A percentile compares a stretch with the other conserved stretches of the same genome.
Conservation (phyloP, 2,113 vertebrate genomes). For the Psophia crepitans region DNA sequence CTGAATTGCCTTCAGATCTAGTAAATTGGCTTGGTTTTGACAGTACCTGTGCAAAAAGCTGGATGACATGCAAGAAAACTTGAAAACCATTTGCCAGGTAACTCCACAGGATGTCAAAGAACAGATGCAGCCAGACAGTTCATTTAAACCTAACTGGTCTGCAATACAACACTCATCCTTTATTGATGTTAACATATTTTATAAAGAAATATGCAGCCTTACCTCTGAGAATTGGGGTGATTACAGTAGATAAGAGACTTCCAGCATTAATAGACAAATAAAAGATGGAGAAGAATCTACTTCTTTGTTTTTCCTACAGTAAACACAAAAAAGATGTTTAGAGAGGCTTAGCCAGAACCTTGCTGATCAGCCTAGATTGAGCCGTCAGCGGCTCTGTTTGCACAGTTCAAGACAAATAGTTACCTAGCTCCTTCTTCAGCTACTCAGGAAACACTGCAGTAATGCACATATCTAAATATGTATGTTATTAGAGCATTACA, state of each 20-base stretch:
- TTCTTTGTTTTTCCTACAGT: slow-evolving; percentile 84
- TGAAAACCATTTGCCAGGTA: neutral
- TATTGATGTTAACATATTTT: neutral
- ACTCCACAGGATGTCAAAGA: neutral
- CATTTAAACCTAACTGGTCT: neutral
- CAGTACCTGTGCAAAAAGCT: neutral
- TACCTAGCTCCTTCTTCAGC: neutral
- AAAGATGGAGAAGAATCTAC: slow-evolving; percentile 93
- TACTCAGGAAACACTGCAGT: neutral
- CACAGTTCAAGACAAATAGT: neutral
- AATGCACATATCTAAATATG: neutral
- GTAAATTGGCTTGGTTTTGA: neutral
- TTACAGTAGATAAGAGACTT: slow-evolving; percentile 90
- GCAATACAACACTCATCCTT: neutral
- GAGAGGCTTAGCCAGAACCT: neutral
- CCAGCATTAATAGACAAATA: slow-evolving; percentile 92
- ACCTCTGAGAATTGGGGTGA: slow-evolving; percentile 93
- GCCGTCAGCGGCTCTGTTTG: neutral
- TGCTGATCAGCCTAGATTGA: neutral
- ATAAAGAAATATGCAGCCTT: neutral
- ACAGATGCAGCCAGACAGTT: neutral
- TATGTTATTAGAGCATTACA: neutral
- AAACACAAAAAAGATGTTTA: slow-evolving; percentile 11
- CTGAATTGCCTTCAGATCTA: neutral
- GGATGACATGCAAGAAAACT: neutral